Percentiles rank a stretch among this genome's conserved stretches.
Evolutionary conservation across 1,140 invertebrate genomes (phyloP).

Genomic region (Teleogryllus occipitalis): DNA sequence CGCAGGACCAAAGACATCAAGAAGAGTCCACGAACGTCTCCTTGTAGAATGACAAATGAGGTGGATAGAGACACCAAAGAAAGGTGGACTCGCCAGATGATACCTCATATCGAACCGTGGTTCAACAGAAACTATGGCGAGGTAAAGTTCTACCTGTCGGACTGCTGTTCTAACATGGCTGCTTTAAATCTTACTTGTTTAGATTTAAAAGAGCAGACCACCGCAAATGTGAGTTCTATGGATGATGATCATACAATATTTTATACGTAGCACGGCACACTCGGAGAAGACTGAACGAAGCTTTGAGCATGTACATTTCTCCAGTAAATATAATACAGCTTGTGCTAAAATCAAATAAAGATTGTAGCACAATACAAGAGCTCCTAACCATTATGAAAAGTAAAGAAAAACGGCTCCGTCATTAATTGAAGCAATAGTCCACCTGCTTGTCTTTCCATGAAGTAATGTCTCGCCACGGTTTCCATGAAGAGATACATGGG

Average conservation of each 20-base stretch:
- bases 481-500: not conserved
- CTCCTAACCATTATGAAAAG: not conserved
- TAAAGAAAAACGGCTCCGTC: not conserved
- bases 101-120: constrained; percentile 15
- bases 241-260: not conserved
- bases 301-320: not conserved
- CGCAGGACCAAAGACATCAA: not conserved
- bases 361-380: not conserved
- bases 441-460: not conserved
- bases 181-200: constrained; percentile 29
- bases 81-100: not conserved
- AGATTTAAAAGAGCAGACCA: constrained; percentile 18
- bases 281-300: not conserved
- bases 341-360: not conserved
- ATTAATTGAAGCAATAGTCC: not conserved
- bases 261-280: not conserved
- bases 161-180: constrained; percentile 33
- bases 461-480: not conserved
- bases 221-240: not conserved
- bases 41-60: not conserved
- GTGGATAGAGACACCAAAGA: not conserved
- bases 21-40: not conserved
- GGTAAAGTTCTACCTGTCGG: constrained; percentile 27
- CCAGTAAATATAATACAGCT: not conserved
- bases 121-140: constrained; percentile 23